phyloP scores from a whole-genome alignment of 2,113 vertebrate genomes.

The Lethenteron reissneri region DNA sequence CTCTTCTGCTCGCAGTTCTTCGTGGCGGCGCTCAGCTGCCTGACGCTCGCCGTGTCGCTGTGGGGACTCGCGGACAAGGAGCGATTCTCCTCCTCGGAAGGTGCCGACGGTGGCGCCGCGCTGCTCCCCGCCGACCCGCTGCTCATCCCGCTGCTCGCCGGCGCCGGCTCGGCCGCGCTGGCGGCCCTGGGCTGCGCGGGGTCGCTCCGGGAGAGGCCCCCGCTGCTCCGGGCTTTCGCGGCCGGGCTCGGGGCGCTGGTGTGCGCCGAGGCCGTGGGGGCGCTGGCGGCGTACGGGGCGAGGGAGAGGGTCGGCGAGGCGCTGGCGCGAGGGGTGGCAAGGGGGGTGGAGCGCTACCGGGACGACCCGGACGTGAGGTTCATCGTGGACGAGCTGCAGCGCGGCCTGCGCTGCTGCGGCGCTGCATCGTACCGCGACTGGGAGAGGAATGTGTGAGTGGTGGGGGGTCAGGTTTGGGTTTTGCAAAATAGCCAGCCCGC shows the following conservation, averaged over 20 bases:
- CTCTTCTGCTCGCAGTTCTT: slow-evolving; percentile 39
- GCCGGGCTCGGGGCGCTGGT: slow-evolving; percentile 20
- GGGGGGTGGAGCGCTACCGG: slow-evolving; percentile 45
- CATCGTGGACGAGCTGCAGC: slow-evolving; percentile 57
- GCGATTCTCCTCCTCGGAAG: slow-evolving; percentile 18
- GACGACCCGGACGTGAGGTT: slow-evolving; percentile 56
- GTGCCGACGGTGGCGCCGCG: slow-evolving; percentile 12
- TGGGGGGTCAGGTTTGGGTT: background rate
- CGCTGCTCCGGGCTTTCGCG: slow-evolving; percentile 38
- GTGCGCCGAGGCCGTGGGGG: slow-evolving; percentile 18
- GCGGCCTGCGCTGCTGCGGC: slow-evolving; percentile 51
- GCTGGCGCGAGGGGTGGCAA: slow-evolving; percentile 25
- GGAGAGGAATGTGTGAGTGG: slow-evolving; percentile 54
- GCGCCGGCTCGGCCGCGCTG: slow-evolving; percentile 23
- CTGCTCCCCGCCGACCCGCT: slow-evolving; percentile 43
- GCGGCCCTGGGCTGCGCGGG: slow-evolving; percentile 52
- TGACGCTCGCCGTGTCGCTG: slow-evolving; percentile 31
- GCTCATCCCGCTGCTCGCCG: slow-evolving; percentile 30
- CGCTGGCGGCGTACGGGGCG: slow-evolving; percentile 25
- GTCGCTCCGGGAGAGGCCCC: slow-evolving; percentile 32
- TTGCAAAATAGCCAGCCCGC: background rate
- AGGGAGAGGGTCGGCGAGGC: slow-evolving; percentile 21
- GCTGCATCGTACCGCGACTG: slow-evolving; percentile 51
- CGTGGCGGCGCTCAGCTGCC: slow-evolving; percentile 38
- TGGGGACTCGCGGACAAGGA: slow-evolving; percentile 59